Conservation (phyloP, 2,797 vertebrate species). For the Enteromius radiatus region DNA sequence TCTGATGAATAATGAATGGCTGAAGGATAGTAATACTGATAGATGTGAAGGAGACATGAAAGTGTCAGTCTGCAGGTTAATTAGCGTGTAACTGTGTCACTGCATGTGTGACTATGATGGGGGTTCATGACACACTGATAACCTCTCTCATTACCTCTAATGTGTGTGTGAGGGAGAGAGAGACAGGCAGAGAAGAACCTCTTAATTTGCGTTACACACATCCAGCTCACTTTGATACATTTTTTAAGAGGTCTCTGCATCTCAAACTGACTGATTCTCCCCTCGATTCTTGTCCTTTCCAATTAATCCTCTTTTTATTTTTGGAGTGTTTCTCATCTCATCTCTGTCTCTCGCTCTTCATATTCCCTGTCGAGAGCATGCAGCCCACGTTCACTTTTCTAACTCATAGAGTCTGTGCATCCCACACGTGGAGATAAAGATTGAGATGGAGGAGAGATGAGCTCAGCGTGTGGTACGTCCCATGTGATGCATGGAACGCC, state of each 20-base stretch:
- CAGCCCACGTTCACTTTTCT: conserved; percentile 34
- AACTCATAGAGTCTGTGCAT: conserved; percentile 43
- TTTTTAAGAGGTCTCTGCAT: conserved; percentile 51
- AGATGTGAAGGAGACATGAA: conserved; percentile 11
- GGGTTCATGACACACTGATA: conserved; percentile 22
- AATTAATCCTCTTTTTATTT: conserved; percentile 38
- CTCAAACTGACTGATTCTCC: conserved; percentile 28
- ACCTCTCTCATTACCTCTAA: conserved; percentile 27
- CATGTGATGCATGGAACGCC: conserved; percentile 28
- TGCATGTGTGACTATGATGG: conserved; percentile 3
- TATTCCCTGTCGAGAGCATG: conserved; percentile 33
- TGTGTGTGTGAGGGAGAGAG: background rate
- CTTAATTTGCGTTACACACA: conserved; percentile 31
- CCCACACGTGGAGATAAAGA: conserved; percentile 34
- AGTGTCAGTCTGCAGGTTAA: conserved; percentile 22
- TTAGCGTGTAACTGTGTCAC: conserved; percentile 39
- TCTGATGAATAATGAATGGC: background rate
- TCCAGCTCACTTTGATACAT: conserved; percentile 51
- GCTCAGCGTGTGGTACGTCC: conserved; percentile 31
- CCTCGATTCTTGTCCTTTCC: conserved; percentile 33
- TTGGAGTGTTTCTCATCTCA: conserved; percentile 41
- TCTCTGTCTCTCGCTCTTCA: conserved; percentile 23
- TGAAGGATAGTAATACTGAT: background rate
- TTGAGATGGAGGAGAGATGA: conserved; percentile 36
- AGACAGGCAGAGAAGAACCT: conserved; percentile 10